Base-by-base conservation (phyloP, 2,888 invertebrate species). In the Pterostichus madidus region DNA sequence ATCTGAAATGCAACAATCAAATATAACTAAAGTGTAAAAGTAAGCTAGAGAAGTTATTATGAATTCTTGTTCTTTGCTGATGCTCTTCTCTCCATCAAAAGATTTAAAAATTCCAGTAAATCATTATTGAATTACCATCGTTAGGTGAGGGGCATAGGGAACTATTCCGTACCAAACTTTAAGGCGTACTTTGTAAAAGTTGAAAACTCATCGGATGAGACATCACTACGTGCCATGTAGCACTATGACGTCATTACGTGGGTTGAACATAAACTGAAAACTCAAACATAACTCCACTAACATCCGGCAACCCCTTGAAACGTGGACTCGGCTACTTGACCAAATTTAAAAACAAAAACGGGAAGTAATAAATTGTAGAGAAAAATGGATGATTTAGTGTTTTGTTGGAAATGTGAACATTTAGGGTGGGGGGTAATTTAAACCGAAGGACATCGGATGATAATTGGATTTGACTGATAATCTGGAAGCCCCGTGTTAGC, bases 401-500 rank as follows among this genome's bases (percentile, higher is more conserved):
- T 61, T 8, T 35, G 35, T 32, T 32, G 8, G 11, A 44, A 71
- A 71, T 71, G 68, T 17, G 44, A 64, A 64, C 64, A 64, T 17
- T n/a, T 6, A 53, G 32, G 10, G 39, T 32, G 17, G n/a, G 17
- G 32, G 6, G 76, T 56, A 76, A 76, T 32, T 56, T 35, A 76
- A 56, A 35, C 31, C 56, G 76, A 76, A 76, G 76, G 76, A 35
- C 68, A 15, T 31, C 8, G 44, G 17, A 44, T 15, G 53, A 56
- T 76, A 76, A 76, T 76, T 76, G 56, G 76, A 76, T 76, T 76
- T 17, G 24, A 15, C n/a, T 35, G 76, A 76, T 76, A 76, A 76
- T 76, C 76, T 53, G 31, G 76, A 76, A 76, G 46, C 76, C 76
- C n/a, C 53, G 10, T 53, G 32, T 56, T 35, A 10, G 7, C 17